phyloP scores from a whole-genome alignment of 2,113 vertebrate species.

The Hymenochirus boettgeri region DNA sequence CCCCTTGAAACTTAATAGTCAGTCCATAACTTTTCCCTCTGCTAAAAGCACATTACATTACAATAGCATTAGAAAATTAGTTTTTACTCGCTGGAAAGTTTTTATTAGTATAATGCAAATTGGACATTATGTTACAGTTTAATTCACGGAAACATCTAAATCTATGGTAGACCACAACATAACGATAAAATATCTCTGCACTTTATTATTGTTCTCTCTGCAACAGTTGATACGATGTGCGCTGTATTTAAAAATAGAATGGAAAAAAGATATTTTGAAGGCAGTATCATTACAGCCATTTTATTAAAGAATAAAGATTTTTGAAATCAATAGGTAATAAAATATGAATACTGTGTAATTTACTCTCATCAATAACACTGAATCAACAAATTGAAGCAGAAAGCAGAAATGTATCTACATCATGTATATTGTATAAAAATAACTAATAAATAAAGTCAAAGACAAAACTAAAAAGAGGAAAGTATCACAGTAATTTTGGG shows the following conservation, averaged over 20 bases:
- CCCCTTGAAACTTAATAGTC: background rate
- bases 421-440: constrained; percentile 40
- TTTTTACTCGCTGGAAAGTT: constrained; percentile 1
- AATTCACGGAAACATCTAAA: background rate
- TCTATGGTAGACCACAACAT: background rate
- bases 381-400: constrained; percentile 40
- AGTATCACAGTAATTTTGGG: constrained; percentile 6
- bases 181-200: background rate
- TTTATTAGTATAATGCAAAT: constrained; percentile 1
- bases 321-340: constrained; percentile 40
- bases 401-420: constrained; percentile 35
- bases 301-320: constrained; percentile 39
- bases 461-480: constrained; percentile 21
- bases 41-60: background rate
- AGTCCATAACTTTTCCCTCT: background rate
- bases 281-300: constrained; percentile 23
- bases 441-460: constrained; percentile 28
- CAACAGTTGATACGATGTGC: constrained; percentile 4
- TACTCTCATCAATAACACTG: constrained; percentile 32
- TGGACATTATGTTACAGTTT: background rate
- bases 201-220: background rate
- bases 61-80: background rate
- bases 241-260: background rate
- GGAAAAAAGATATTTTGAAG: constrained; percentile 19
- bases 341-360: constrained; percentile 35